phyloP scores from a whole-genome alignment of 2,888 invertebrate genomes.

The Hyposoter dolosus region DNA sequence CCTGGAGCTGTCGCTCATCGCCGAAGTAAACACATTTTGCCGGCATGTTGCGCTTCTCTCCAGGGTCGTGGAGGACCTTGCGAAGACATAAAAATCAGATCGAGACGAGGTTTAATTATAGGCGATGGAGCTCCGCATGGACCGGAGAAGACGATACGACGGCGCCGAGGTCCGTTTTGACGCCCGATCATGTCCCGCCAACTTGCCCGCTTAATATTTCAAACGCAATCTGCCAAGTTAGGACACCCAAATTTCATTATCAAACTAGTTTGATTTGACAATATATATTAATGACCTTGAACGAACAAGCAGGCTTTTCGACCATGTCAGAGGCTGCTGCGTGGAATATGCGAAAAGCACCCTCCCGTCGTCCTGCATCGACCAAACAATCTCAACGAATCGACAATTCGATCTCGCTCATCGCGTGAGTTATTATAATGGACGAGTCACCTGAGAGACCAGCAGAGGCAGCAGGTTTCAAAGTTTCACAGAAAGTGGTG shows the following conservation, averaged over 20 bases:
- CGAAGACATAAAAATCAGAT: constrained; percentile 29
- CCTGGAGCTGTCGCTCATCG: constrained; percentile 24
- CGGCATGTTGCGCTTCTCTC: background rate
- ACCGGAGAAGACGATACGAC: background rate
- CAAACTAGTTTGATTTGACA: constrained; percentile 68
- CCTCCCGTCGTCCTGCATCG: background rate
- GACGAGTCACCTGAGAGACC: background rate
- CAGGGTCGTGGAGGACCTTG: background rate
- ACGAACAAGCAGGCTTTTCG: background rate
- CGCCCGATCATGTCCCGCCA: constrained; percentile 62
- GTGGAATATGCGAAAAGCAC: background rate
- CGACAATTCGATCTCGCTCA: constrained; percentile 9
- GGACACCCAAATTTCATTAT: constrained; percentile 60
- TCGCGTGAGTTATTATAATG: background rate
- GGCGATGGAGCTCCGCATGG: background rate
- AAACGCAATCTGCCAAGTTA: constrained; percentile 76
- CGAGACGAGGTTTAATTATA: background rate
- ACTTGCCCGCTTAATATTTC: constrained; percentile 83
- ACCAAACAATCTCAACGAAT: background rate
- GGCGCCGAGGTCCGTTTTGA: constrained; percentile 7
- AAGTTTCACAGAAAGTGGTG: constrained; percentile 19
- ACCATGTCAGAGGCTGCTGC: background rate
- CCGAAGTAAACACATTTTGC: background rate
- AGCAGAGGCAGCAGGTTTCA: background rate
- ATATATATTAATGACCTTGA: constrained; percentile 77